Evolutionary conservation across 2,113 vertebrate species (phyloP).

Genomic region (Mungos mungo): DNA sequence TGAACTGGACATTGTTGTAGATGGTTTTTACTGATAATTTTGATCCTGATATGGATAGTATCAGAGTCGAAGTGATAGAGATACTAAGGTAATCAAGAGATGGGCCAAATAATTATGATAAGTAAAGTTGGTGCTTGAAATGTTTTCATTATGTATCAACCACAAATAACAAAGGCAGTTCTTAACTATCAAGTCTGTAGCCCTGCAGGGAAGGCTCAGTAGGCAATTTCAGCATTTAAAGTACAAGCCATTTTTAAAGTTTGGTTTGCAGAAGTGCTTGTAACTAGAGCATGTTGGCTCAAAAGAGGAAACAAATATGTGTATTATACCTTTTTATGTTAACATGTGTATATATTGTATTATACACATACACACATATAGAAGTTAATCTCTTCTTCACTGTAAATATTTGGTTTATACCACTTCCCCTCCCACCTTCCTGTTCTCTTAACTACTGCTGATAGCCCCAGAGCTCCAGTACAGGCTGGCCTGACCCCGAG

Average conservation of each 20-base stretch:
- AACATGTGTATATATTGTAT: neutral
- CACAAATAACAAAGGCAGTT: neutral
- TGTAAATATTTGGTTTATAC: neutral
- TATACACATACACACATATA: neutral
- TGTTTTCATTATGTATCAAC: neutral
- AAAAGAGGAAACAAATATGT: neutral
- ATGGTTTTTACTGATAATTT: conserved; percentile 41
- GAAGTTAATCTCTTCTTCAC: neutral
- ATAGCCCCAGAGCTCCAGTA: neutral
- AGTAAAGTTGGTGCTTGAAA: conserved; percentile 16
- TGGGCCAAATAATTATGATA: neutral
- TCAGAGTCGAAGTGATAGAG: conserved; percentile 5
- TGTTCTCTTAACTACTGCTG: neutral
- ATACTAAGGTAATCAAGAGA: neutral
- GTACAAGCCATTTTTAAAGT: neutral
- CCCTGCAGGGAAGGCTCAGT: neutral
- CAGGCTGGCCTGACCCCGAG: neutral
- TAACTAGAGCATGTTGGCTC: neutral
- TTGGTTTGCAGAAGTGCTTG: neutral
- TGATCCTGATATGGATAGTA: neutral
- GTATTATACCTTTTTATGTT: neutral
- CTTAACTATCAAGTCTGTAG: neutral
- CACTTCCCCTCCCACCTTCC: neutral
- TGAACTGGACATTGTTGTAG: neutral
- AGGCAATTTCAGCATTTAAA: neutral